Percentiles rank a stretch among this genome's conserved stretches.
Evolutionary conservation across 2,797 vertebrate species (phyloP).

Genomic region (Megaceryle alcyon): DNA sequence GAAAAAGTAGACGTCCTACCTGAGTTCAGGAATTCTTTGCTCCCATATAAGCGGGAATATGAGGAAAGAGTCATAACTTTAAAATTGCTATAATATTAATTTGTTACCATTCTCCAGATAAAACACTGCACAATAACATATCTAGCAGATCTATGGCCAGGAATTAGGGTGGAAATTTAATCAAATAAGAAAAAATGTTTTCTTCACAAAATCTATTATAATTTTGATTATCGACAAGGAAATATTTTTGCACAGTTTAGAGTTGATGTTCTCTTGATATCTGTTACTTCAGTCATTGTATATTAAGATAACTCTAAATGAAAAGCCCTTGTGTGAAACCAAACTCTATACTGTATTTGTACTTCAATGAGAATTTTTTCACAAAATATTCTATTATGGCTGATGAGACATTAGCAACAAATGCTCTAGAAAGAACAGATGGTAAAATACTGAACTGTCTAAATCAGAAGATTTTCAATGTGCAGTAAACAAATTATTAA

Average conservation of each 20-base stretch:
- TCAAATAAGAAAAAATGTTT: background rate
- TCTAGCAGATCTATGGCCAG: background rate
- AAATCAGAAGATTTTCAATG: constrained; percentile 35
- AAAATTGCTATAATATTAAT: background rate
- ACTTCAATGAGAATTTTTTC: background rate
- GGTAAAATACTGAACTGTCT: background rate
- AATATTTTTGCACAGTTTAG: background rate
- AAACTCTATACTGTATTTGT: background rate
- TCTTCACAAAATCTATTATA: background rate
- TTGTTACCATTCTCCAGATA: background rate
- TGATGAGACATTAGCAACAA: constrained; percentile 7
- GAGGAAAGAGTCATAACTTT: background rate
- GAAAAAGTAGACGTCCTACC: background rate
- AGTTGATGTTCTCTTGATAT: background rate
- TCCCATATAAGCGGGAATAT: background rate
- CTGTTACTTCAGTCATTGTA: background rate
- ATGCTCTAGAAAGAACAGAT: constrained; percentile 27
- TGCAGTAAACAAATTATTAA: constrained; percentile 38
- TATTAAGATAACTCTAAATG: background rate
- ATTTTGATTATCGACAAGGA: background rate
- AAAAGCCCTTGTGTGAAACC: background rate
- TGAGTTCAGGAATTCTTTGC: background rate
- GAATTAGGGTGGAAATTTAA: background rate
- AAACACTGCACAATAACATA: background rate
- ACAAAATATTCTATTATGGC: background rate